A percentile compares a stretch with the other conserved stretches of the same genome.
Evolutionary conservation across 2,113 vertebrate species (phyloP).

Genomic region (Takifugu bimaculatus): DNA sequence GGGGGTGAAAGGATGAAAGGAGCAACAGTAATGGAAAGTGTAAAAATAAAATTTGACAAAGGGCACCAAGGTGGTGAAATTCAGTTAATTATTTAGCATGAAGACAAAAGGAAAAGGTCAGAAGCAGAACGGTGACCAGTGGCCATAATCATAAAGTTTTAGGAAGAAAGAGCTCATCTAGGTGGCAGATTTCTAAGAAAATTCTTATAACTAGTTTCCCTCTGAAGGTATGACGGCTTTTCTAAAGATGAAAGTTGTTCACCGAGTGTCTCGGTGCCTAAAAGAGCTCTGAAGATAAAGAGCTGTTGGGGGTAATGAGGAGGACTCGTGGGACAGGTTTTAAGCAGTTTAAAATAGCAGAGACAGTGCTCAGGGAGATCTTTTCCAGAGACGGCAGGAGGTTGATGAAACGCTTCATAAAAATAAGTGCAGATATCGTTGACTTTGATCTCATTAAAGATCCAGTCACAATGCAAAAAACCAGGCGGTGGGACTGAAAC

Average conservation of each 20-base stretch:
- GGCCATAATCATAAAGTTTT: background rate
- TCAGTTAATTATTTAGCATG: conserved; percentile 59
- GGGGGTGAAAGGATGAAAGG: conserved; percentile 22
- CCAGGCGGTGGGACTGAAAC: no score
- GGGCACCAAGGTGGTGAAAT: conserved; percentile 32
- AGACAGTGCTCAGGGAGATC: background rate
- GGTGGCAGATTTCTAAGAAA: background rate
- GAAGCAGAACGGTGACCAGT: conserved; percentile 1
- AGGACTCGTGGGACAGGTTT: background rate
- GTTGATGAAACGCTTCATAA: background rate
- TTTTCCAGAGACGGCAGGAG: background rate
- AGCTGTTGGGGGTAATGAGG: background rate
- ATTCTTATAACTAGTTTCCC: background rate
- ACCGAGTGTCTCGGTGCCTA: no score
- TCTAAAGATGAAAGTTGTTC: background rate
- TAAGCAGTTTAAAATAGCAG: background rate
- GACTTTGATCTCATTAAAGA: background rate
- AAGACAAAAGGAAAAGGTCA: conserved; percentile 46
- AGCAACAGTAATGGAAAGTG: conserved; percentile 29
- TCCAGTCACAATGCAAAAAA: background rate
- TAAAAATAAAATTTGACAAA: conserved; percentile 8
- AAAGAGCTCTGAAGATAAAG: no score
- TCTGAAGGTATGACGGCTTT: background rate
- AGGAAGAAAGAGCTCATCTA: background rate
- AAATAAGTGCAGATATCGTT: background rate